Evolutionary conservation across 2,888 invertebrate genomes (phyloP).

Genomic region (Hybos culiciformis): DNA sequence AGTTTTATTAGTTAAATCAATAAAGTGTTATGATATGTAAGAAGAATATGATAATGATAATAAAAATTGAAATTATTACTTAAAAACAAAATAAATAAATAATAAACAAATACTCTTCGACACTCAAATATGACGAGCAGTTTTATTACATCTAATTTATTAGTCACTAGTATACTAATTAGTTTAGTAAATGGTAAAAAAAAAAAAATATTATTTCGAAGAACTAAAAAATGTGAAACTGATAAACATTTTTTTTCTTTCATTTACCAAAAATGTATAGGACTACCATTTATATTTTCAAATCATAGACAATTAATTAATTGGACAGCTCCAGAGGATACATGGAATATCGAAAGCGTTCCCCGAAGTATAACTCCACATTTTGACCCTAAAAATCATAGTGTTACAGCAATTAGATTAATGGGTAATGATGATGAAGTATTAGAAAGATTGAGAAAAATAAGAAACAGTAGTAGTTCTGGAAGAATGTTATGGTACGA

Average conservation of each 20-base stretch:
- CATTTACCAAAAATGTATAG: constrained; percentile 15
- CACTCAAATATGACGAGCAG: constrained; percentile 7
- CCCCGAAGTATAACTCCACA: constrained; percentile 34
- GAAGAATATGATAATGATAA: too few relatives aligned
- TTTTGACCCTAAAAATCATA: constrained; percentile 22
- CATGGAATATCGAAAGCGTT: constrained; percentile 28
- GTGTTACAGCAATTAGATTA: constrained; percentile 24
- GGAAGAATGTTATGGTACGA: constrained; percentile 54
- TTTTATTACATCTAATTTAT: constrained; percentile 7
- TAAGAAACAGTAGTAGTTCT: constrained; percentile 22
- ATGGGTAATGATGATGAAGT: constrained; percentile 28
- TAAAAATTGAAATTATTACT: too few relatives aligned
- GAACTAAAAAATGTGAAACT: constrained; percentile 14
- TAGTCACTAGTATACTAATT: constrained; percentile 13
- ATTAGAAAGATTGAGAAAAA: constrained; percentile 22
- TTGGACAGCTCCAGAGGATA: constrained; percentile 29
- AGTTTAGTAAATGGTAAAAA: constrained; percentile 13
- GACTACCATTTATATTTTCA: constrained; percentile 24
- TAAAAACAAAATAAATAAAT: too few relatives aligned
- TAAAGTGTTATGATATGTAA: too few relatives aligned
- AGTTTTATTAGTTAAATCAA: too few relatives aligned
- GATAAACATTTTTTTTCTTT: constrained; percentile 6
- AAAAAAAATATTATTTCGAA: constrained; percentile 7
- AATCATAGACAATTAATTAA: constrained; percentile 24
- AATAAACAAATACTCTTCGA: too few relatives aligned